phyloP scores from a whole-genome alignment of 2,888 invertebrate species.

The Tanypteryx hageni region DNA sequence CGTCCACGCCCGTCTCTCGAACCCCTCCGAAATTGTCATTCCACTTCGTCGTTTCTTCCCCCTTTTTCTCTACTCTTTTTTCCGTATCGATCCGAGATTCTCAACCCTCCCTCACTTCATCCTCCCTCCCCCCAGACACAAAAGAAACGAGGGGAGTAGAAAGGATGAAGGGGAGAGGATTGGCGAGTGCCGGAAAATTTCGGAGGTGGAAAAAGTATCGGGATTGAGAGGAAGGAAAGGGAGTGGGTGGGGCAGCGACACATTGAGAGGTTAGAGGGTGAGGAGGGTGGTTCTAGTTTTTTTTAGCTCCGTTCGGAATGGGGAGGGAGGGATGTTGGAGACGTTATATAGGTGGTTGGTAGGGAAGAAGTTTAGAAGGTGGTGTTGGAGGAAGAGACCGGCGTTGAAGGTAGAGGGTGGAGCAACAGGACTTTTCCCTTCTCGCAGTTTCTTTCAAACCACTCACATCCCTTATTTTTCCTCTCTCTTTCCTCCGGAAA shows the following conservation, averaged over 20 bases:
- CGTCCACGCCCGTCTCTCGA: neutral
- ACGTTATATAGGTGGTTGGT: neutral
- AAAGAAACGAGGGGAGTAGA: neutral
- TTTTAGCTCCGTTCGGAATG: neutral
- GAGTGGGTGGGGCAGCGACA: neutral
- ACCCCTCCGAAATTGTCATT: conserved; percentile 8
- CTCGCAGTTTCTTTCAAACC: neutral
- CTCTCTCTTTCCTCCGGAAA: neutral
- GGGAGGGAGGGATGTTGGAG: neutral
- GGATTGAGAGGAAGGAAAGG: neutral
- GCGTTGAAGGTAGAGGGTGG: neutral
- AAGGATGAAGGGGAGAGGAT: too few relatives aligned
- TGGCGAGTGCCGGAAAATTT: too few relatives aligned
- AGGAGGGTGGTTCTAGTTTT: too few relatives aligned
- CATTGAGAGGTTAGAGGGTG: too few relatives aligned
- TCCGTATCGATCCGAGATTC: neutral
- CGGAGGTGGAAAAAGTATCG: neutral
- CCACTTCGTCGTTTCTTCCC: neutral
- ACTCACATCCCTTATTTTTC: neutral
- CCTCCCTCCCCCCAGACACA: neutral
- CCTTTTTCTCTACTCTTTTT: neutral
- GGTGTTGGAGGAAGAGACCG: neutral
- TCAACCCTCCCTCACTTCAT: too few relatives aligned
- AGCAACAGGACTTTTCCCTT: neutral
- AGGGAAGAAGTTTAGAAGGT: too few relatives aligned